These are phyloP conservation scores for Nanorana parkeri DNA, from an alignment of 2,113 vertebrate species.

Conservation along the genomic window DNA sequence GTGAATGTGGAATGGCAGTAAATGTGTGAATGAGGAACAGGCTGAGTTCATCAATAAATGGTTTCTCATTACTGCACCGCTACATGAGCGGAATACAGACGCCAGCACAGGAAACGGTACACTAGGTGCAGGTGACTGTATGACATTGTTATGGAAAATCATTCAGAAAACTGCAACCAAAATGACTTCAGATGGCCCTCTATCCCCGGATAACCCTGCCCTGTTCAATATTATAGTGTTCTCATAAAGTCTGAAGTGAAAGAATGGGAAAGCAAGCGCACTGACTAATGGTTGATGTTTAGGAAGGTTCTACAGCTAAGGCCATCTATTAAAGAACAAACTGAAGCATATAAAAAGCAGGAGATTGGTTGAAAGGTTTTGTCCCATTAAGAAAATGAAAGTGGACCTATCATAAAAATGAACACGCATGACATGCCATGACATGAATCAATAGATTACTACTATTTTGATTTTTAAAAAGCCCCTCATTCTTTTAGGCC, in stretches of 20 bases:
- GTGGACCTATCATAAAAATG: no score
- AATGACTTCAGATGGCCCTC: background rate
- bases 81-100: background rate
- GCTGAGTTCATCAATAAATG: background rate
- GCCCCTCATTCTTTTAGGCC: no score
- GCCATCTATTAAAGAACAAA: background rate
- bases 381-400: no score
- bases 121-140: background rate
- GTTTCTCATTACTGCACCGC: background rate
- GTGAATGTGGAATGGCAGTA: background rate
- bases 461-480: no score
- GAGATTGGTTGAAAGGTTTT: background rate
- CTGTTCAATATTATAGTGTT: background rate
- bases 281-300: background rate
- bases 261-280: background rate
- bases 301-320: no score
- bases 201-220: background rate
- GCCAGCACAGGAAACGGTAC: background rate
- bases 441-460: no score
- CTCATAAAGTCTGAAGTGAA: background rate
- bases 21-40: slow-evolving; percentile 4
- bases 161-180: background rate
- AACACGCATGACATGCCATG: no score
- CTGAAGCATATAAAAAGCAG: background rate
- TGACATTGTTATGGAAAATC: slow-evolving; percentile 1